Base-by-base conservation (phyloP, 2,797 vertebrate species). In the Adelosebastes latens region DNA sequence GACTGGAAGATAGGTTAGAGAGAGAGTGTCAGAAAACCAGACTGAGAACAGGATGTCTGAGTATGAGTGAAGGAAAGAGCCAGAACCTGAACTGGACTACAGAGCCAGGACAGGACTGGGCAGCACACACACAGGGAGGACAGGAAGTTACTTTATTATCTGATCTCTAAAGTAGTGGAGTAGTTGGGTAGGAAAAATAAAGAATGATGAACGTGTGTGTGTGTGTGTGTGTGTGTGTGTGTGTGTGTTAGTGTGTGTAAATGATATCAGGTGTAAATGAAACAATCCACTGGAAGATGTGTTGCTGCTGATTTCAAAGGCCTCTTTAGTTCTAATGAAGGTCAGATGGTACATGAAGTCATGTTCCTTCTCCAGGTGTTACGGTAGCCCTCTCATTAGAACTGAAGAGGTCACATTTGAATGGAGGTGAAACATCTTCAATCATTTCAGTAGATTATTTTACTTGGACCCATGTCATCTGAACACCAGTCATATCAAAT, bases 1-100 rank as follows among this genome's bases (percentile, higher is more conserved):
- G 97, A 97, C 99, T 99, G 97, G 87, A 93, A 91, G 87, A 92
- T 82, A 90, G 84, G 86, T 89, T 46, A 93, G 88, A 92, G 74
- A 93, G 84, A 88, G 82, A 87, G 68, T 6, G 76, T 92, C 82
- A 92, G 92, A 92, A 87, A 86, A 86, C 75, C 84, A 87, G 81
- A 86, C 71, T 66, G 75, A 85, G 83, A 82, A 84, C 69, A 88
- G 69, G 80, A 73, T 55, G 83, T 86, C 80, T 64, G 77, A 81
- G 77, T 64, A 80, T 81, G 84, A 86, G 77, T 85, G 77, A 92
- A 80, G 70, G 72, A 85, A 84, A 86, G 77, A 85, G 77, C 80
- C 68, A 84, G 79, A 80, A 79, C 78, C 73, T 80, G 68, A 79
- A 73, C 75, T 67, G 66, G 74, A 81, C 82, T 67, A 55, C 49